Evolutionary conservation across 2,797 vertebrate species (phyloP).

Genomic region (Brotula barbata): DNA sequence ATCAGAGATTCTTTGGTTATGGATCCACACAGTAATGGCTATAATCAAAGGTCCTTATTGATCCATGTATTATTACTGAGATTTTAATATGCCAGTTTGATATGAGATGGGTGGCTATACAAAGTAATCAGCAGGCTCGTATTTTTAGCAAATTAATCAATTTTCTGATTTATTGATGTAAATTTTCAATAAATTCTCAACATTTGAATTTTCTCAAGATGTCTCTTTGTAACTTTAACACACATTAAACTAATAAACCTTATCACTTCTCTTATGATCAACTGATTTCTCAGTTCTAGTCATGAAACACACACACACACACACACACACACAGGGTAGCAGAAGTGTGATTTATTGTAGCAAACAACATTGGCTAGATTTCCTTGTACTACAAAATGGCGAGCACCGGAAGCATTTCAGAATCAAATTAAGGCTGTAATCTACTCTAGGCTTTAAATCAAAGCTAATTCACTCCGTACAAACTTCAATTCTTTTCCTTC

Average conservation of each 20-base stretch:
- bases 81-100: not conserved
- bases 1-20: not conserved
- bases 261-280: no score
- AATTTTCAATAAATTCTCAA: slow-evolving; percentile 53
- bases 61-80: not conserved
- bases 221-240: no score
- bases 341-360: slow-evolving; percentile 72
- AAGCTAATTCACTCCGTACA: slow-evolving; percentile 35
- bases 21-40: not conserved
- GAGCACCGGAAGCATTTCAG: slow-evolving; percentile 62
- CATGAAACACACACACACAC: slow-evolving; percentile 33
- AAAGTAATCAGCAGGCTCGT: slow-evolving; percentile 10
- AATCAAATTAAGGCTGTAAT: slow-evolving; percentile 51
- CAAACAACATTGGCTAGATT: slow-evolving; percentile 65
- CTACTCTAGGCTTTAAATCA: slow-evolving; percentile 37
- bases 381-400: slow-evolving; percentile 61
- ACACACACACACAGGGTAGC: no score
- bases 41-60: slow-evolving; percentile 3
- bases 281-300: no score
- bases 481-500: slow-evolving; percentile 27
- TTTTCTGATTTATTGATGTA: slow-evolving; percentile 22
- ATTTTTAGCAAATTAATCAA: not conserved
- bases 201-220: slow-evolving; percentile 7
- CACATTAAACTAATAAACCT: no score
- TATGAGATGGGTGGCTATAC: slow-evolving; percentile 12